phyloP scores from a whole-genome alignment of 2,888 invertebrate species.

The Conomelus anceps region DNA sequence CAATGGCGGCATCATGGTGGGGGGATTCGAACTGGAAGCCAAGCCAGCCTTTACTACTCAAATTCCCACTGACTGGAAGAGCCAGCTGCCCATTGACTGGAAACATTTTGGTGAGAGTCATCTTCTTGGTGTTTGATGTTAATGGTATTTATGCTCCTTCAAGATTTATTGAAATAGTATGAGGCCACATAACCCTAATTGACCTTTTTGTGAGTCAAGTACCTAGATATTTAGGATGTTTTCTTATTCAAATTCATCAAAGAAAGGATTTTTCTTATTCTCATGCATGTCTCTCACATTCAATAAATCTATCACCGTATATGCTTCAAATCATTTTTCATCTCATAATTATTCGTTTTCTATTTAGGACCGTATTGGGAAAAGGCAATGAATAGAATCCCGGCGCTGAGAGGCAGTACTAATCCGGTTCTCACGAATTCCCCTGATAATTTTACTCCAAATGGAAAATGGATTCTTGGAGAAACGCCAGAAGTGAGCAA shows the following conservation, averaged over 20 bases:
- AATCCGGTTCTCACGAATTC: conserved; percentile 53
- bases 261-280: too few relatives aligned
- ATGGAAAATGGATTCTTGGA: conserved; percentile 61
- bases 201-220: too few relatives aligned
- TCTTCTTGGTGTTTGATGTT: too few relatives aligned
- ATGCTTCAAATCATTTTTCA: too few relatives aligned
- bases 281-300: too few relatives aligned
- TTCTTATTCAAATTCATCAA: too few relatives aligned
- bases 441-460: conserved; percentile 64
- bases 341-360: not conserved
- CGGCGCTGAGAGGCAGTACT: conserved; percentile 47
- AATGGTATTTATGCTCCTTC: too few relatives aligned
- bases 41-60: conserved; percentile 54
- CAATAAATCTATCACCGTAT: too few relatives aligned
- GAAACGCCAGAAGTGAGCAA: conserved; percentile 53
- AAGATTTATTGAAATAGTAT: too few relatives aligned
- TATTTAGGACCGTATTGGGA: conserved; percentile 47
- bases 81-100: conserved; percentile 47
- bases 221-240: too few relatives aligned
- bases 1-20: conserved; percentile 53
- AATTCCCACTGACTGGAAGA: conserved; percentile 47
- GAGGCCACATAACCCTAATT: too few relatives aligned
- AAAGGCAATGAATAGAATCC: conserved; percentile 49
- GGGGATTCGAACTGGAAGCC: conserved; percentile 59
- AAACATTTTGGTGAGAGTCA: conserved; percentile 53